Evolutionary conservation across 2,888 invertebrate genomes (phyloP), one percentile per base, ranked within the genome.

Genomic region (Eretmocerus hayati): DNA sequence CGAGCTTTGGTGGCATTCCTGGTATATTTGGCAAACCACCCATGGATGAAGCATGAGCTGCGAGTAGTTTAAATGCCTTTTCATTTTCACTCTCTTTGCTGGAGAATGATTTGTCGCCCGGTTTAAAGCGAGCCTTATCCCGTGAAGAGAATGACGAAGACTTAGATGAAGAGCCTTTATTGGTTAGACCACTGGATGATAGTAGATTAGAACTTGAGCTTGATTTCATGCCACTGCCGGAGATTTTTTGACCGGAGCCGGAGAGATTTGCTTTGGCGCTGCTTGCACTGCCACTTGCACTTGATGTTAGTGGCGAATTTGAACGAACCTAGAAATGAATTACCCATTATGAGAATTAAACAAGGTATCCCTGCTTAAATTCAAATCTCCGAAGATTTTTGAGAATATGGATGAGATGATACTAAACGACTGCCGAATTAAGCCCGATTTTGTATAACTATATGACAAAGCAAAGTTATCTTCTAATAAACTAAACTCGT

Each of bases 1-100:
- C 74, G 56, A 81, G 80, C 16, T 84, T 77, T 3, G 83, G 80
- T 9, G 81, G 78, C 50, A 80, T 77, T 22, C 83, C 76, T 1
- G 67, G 61, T 6, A 67, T 42, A 44, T 55, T 63, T 8, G 67
- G 60, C 22, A 72, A 50, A 37, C 58, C 64, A 2, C 70, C 21
- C 46, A 50, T 45, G 2, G 49, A 42, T 3, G 48, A 46, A 4
- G 74, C 74, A 40, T 81, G 80, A 3, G 52, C 48, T 9, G 75
- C 73, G 4, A 74, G 59, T 2, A 78, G 62, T 63, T 87, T 87
- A 61, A 79, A 82, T 1, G 73, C 69, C 32, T 80, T 72, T 46
- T 81, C 81, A 32, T 77, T 77, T 43, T 83, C 83, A 5, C 59
- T 53, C 58, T 79, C 81, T 2, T 74, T 65, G 9, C 79, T 75